A percentile compares a stretch with the other conserved stretches of the same genome.
phyloP scores from a whole-genome alignment of 2,113 vertebrate species.

The Phyllostomus discolor region DNA sequence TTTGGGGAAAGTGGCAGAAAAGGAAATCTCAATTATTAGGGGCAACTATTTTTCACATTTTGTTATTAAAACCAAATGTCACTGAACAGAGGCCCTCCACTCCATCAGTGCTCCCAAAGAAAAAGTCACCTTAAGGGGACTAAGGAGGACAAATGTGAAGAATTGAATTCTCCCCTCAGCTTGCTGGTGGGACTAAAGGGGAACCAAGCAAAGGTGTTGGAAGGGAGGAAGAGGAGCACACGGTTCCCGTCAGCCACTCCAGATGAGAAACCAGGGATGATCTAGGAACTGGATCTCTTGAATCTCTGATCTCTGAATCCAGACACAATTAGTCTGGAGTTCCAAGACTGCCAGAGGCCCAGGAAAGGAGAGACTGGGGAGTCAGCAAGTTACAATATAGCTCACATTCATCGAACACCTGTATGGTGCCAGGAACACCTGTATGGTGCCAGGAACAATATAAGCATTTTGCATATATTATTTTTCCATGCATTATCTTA shows the following conservation, averaged over 20 bases:
- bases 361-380: background rate
- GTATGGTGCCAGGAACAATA: too few species aligned
- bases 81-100: background rate
- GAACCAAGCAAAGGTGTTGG: background rate
- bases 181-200: background rate
- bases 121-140: background rate
- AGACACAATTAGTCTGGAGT: background rate
- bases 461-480: slow-evolving; percentile 11
- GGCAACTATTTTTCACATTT: background rate
- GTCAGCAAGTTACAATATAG: background rate
- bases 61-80: background rate
- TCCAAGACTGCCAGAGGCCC: background rate
- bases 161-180: background rate
- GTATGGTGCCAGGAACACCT: background rate
- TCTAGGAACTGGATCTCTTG: background rate
- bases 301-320: background rate
- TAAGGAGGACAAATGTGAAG: background rate
- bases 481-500: slow-evolving; percentile 16
- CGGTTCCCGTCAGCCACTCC: background rate
- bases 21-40: background rate
- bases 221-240: background rate
- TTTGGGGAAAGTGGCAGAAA: background rate
- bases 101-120: background rate
- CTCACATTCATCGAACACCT: background rate
- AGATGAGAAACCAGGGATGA: background rate